These are phyloP conservation scores for Cryptus armator DNA, from an alignment of 2,888 invertebrate species.

Conservation along the genomic window DNA sequence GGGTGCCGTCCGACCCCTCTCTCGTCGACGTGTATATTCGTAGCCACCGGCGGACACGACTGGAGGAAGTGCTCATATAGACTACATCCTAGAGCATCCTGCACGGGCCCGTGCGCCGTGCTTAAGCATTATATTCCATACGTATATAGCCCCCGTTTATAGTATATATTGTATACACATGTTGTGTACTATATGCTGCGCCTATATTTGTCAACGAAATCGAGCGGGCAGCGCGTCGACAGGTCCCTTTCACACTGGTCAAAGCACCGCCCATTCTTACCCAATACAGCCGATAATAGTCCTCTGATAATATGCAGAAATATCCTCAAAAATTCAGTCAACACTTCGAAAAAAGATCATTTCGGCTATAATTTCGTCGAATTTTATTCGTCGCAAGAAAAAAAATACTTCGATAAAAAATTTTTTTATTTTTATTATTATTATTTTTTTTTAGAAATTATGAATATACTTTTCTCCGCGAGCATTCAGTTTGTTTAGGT, in stretches of 20 bases:
- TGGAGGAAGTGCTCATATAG: slow-evolving; percentile 81
- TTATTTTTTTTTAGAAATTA: too few relatives aligned
- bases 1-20: slow-evolving; percentile 76
- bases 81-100: slow-evolving; percentile 81
- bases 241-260: slow-evolving; percentile 42
- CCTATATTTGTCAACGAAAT: slow-evolving; percentile 36
- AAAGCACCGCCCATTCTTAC: background rate
- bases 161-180: slow-evolving; percentile 42
- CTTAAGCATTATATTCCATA: slow-evolving; percentile 61
- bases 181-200: slow-evolving; percentile 37
- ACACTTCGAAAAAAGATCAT: background rate
- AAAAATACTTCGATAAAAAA: too few relatives aligned
- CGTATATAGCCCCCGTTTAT: slow-evolving; percentile 13
- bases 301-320: background rate
- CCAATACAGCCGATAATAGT: background rate
- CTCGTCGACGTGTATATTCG: slow-evolving; percentile 65
- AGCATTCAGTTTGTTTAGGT: too few relatives aligned
- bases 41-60: slow-evolving; percentile 74
- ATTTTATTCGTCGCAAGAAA: too few relatives aligned
- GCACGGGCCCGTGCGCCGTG: slow-evolving; percentile 66
- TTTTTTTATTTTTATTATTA: too few relatives aligned
- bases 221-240: slow-evolving; percentile 44
- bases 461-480: too few relatives aligned
- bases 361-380: too few relatives aligned
- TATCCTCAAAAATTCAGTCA: background rate